Evolutionary conservation across 1,140 invertebrate species (phyloP).

Genomic region (Drosophila takahashii): DNA sequence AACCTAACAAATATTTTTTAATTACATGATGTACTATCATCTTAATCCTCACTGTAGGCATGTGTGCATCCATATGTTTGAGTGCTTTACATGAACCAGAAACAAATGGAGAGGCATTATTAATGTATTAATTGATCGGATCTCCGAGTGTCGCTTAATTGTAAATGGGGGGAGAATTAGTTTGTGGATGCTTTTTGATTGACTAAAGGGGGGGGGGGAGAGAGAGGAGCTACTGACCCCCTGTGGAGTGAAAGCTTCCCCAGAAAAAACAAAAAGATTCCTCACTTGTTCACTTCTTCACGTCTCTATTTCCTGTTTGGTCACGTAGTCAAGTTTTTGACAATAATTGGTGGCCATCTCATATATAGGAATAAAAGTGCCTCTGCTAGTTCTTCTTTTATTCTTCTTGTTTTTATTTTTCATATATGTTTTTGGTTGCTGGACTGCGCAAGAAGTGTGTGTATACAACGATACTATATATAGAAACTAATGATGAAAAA

Average conservation of each 20-base stretch:
- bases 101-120: conserved; percentile 13
- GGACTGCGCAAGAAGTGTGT: conserved; percentile 27
- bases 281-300: neutral
- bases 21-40: neutral
- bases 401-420: neutral
- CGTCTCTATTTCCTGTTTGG: conserved; percentile 45
- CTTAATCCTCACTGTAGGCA: neutral
- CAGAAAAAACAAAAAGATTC: conserved; percentile 10
- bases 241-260: conserved; percentile 19
- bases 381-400: conserved; percentile 6
- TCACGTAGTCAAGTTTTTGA: conserved; percentile 41
- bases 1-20: neutral
- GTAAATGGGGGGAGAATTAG: conserved; percentile 6
- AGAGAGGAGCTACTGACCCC: neutral
- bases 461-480: conserved; percentile 26
- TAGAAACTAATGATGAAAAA: conserved; percentile 35
- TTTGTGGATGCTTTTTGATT: conserved; percentile 28
- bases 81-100: conserved; percentile 39
- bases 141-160: conserved; percentile 37
- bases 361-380: conserved; percentile 7
- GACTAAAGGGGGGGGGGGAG: neutral
- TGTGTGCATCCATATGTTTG: neutral
- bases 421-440: conserved; percentile 5
- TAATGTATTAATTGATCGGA: conserved; percentile 68
- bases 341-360: conserved; percentile 10